A percentile compares a stretch with the other conserved stretches of the same genome.
These are phyloP conservation scores for Drosophila nikananu DNA, from an alignment of 1,140 invertebrate species.

Conservation along the genomic window DNA sequence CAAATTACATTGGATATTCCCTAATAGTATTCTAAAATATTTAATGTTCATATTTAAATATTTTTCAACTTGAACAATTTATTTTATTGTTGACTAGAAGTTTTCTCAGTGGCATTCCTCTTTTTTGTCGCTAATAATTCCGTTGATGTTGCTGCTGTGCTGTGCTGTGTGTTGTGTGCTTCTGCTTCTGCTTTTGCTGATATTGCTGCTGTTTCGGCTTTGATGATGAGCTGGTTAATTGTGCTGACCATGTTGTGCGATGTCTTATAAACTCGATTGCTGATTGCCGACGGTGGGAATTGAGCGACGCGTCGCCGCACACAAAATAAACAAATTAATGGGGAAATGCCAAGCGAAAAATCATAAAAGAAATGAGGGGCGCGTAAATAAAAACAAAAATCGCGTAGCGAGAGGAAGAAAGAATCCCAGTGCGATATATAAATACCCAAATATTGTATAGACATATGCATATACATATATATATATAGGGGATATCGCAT, in stretches of 20 bases:
- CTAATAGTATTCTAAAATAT: not conserved
- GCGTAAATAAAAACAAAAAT: conserved; percentile 16
- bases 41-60: not conserved
- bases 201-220: conserved; percentile 21
- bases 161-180: too few species aligned
- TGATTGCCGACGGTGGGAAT: conserved; percentile 72
- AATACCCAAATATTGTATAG: conserved; percentile 24
- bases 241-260: conserved; percentile 58
- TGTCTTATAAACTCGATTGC: conserved; percentile 74
- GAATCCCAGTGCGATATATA: conserved; percentile 51
- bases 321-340: conserved; percentile 76
- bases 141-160: too few species aligned
- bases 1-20: too few species aligned
- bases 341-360: conserved; percentile 67
- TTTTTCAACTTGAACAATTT: not conserved
- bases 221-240: conserved; percentile 61
- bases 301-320: conserved; percentile 26
- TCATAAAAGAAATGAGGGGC: conserved; percentile 55
- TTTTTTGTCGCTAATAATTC: too few species aligned
- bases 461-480: not conserved
- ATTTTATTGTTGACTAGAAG: not conserved
- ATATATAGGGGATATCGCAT: conserved; percentile 39
- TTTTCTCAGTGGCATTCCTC: conserved; percentile 2
- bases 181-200: too few species aligned
- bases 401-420: not conserved